Conservation (phyloP, 2,888 invertebrate species). For the Gonocerus acuteangulatus region DNA sequence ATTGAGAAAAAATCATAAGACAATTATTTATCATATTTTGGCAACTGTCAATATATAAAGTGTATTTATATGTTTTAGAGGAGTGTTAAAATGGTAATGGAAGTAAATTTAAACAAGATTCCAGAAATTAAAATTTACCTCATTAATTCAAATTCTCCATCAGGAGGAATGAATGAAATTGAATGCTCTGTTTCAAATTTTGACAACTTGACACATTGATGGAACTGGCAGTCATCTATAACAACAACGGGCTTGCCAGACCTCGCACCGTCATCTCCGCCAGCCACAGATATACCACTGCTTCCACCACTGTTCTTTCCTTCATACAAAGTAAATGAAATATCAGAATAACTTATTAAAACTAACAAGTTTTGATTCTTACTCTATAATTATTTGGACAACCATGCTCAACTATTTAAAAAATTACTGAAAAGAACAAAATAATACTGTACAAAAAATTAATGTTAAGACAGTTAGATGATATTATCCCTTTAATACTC, state of each 20-base stretch:
- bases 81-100: too few relatives aligned
- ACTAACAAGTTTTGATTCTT: background rate
- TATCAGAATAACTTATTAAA: too few relatives aligned
- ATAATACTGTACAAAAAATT: too few relatives aligned
- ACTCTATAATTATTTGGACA: too few relatives aligned
- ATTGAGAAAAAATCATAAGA: too few relatives aligned
- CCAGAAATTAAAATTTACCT: slow-evolving; percentile 62
- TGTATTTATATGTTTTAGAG: too few relatives aligned
- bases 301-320: slow-evolving; percentile 41
- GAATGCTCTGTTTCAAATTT: slow-evolving; percentile 99
- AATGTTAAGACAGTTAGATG: too few relatives aligned
- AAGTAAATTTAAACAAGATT: too few relatives aligned
- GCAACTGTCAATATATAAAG: too few relatives aligned
- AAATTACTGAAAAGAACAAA: background rate
- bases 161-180: slow-evolving; percentile 99
- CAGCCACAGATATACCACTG: slow-evolving; percentile 42
- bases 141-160: slow-evolving; percentile 99
- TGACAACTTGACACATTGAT: slow-evolving; percentile 98
- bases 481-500: too few relatives aligned
- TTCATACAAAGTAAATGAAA: slow-evolving; percentile 7
- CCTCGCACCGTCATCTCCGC: slow-evolving; percentile 60
- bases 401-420: too few relatives aligned
- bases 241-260: slow-evolving; percentile 98
- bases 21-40: too few relatives aligned
- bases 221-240: slow-evolving; percentile 99